Conservation (phyloP, 30 jellyfish, hydroid and myxozoan species). For the Chironex yamaguchii region DNA sequence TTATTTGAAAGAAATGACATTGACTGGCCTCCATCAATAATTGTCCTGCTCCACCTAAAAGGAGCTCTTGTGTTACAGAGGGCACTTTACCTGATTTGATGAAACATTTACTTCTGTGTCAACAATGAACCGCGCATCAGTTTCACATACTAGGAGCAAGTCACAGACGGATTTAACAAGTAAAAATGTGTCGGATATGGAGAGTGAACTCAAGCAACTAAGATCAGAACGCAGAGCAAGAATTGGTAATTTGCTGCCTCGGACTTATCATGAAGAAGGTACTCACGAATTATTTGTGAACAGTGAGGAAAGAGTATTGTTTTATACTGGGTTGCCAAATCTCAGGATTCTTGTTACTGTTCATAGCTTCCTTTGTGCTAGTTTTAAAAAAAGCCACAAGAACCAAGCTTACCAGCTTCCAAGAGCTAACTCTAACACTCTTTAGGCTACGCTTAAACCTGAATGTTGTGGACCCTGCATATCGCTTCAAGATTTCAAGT, state of each 20-base stretch:
- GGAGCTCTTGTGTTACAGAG: no score
- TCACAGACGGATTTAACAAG: no score
- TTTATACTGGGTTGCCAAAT: conserved; percentile 31
- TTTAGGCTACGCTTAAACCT: conserved; percentile 44
- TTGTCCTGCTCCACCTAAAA: no score
- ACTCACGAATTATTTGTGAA: conserved; percentile 39
- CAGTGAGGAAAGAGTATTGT: conserved; percentile 18
- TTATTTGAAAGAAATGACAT: background rate
- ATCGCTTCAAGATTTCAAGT: conserved; percentile 18
- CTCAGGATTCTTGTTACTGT: conserved; percentile 3
- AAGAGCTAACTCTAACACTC: conserved; percentile 15
- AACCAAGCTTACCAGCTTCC: conserved; percentile 2
- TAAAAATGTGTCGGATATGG: no score
- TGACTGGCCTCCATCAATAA: conserved; percentile 38
- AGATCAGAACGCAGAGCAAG: no score
- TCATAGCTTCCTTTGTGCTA: background rate
- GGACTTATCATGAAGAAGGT: no score
- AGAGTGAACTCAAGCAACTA: no score
- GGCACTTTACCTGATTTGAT: no score
- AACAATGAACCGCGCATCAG: no score
- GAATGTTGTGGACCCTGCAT: conserved; percentile 27
- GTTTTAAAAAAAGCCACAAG: background rate
- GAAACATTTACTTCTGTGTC: no score
- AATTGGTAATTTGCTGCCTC: no score
- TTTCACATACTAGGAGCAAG: no score